Evolutionary conservation across 2,888 invertebrate genomes (phyloP).

Genomic region (Ellobium chinense): DNA sequence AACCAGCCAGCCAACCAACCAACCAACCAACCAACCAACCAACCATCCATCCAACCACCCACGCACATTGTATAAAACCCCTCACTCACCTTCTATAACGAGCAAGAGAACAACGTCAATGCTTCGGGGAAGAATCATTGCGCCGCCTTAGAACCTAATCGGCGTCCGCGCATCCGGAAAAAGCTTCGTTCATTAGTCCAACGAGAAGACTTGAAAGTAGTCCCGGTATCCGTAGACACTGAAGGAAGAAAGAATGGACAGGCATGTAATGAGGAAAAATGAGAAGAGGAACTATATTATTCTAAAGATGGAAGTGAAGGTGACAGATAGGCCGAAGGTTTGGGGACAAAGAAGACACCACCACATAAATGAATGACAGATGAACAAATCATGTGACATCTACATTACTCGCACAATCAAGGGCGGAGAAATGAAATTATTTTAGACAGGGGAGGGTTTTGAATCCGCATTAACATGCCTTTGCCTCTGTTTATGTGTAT

Average conservation of each 20-base stretch:
- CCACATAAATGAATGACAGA: too few species aligned
- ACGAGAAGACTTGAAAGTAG: slow-evolving; percentile 10
- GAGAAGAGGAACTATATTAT: too few species aligned
- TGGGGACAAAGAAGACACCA: too few species aligned
- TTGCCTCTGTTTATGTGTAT: too few species aligned
- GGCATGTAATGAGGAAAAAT: slow-evolving; percentile 23
- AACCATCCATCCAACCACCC: too few species aligned
- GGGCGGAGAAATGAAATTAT: too few species aligned
- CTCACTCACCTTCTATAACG: slow-evolving; percentile 5
- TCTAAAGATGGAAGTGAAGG: too few species aligned
- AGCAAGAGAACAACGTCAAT: slow-evolving; percentile 3
- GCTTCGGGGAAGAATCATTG: slow-evolving; percentile 4
- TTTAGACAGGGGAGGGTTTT: too few species aligned
- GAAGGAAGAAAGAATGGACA: background rate
- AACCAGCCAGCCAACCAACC: background rate
- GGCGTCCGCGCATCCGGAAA: slow-evolving; percentile 11
- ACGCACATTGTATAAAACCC: background rate
- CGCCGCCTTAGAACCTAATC: slow-evolving; percentile 12
- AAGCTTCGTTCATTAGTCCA: slow-evolving; percentile 29
- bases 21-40: background rate
- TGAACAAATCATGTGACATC: too few species aligned
- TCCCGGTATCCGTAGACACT: slow-evolving; percentile 15
- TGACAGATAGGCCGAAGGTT: too few species aligned
- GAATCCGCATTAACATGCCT: too few species aligned
- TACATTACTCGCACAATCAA: too few species aligned